Evolutionary conservation across 2,797 vertebrate genomes (phyloP).

Genomic region (Alectoris magna): DNA sequence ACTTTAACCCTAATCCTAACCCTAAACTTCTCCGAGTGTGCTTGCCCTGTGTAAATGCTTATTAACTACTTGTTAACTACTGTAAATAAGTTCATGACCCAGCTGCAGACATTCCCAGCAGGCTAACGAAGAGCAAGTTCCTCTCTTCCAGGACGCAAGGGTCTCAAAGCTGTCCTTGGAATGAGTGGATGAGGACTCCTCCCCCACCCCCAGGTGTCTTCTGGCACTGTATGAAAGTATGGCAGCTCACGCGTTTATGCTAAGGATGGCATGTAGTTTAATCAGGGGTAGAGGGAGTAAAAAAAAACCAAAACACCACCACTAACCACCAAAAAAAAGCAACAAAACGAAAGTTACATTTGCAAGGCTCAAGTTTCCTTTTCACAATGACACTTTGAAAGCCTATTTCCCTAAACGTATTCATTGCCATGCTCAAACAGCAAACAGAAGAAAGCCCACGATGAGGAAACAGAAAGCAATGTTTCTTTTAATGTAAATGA

Average conservation of each 20-base stretch:
- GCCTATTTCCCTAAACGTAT: slow-evolving; percentile 2
- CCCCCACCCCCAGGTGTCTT: no score
- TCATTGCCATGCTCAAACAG: slow-evolving; percentile 23
- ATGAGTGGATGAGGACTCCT: background rate
- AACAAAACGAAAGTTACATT: slow-evolving; percentile 42
- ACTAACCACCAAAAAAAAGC: no score
- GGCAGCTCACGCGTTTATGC: background rate
- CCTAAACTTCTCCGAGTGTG: background rate
- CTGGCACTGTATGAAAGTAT: background rate
- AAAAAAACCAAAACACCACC: background rate
- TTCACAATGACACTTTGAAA: slow-evolving; percentile 45
- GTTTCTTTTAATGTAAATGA: slow-evolving; percentile 35
- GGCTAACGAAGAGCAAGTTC: background rate
- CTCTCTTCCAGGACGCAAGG: background rate
- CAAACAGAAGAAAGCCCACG: background rate
- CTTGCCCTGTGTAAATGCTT: background rate
- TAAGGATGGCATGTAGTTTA: background rate
- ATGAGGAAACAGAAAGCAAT: background rate
- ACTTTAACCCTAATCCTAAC: no score
- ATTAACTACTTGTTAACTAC: background rate
- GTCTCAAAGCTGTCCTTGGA: background rate
- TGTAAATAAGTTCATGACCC: background rate
- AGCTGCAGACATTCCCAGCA: background rate
- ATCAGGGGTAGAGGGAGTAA: background rate
- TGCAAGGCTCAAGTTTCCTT: slow-evolving; percentile 9